These are phyloP conservation scores for Dasyurus viverrinus DNA, from an alignment of 2,113 vertebrate genomes.

Conservation along the genomic window DNA sequence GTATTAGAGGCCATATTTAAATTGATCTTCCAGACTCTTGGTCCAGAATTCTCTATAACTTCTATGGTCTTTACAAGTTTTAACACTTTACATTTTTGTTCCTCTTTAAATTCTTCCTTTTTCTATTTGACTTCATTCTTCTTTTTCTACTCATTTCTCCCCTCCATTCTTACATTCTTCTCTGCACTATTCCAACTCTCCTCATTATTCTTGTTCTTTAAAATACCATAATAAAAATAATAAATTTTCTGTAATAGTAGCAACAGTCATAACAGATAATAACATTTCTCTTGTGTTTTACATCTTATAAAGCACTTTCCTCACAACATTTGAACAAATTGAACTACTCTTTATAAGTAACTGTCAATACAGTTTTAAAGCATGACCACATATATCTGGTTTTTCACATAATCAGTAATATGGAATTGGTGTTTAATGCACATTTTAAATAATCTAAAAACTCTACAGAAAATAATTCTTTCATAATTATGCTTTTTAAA, in stretches of 20 bases:
- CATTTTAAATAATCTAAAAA: slow-evolving; percentile 49
- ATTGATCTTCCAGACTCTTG: not conserved
- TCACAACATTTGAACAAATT: not conserved
- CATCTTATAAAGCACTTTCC: not conserved
- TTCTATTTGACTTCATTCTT: not conserved
- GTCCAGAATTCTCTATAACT: not conserved
- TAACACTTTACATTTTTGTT: not conserved
- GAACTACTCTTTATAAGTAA: slow-evolving; percentile 5
- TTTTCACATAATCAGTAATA: slow-evolving; percentile 38
- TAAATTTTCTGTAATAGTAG: not conserved
- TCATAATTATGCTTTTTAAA: not conserved
- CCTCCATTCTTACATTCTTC: not conserved
- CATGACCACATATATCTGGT: not conserved
- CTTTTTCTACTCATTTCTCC: not conserved
- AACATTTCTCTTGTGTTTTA: not conserved
- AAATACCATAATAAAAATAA: not conserved
- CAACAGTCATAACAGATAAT: not conserved
- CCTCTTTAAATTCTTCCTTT: not conserved
- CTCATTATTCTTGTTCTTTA: not conserved
- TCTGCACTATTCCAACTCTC: not conserved
- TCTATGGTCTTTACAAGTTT: not conserved
- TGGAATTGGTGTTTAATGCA: slow-evolving; percentile 1
- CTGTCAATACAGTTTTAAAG: slow-evolving; percentile 13
- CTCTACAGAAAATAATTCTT: not conserved
- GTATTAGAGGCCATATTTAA: not conserved